Evolutionary conservation across 2,113 vertebrate genomes (phyloP), one percentile per base, ranked within the genome.

Genomic region (Nematolebias whitei): DNA sequence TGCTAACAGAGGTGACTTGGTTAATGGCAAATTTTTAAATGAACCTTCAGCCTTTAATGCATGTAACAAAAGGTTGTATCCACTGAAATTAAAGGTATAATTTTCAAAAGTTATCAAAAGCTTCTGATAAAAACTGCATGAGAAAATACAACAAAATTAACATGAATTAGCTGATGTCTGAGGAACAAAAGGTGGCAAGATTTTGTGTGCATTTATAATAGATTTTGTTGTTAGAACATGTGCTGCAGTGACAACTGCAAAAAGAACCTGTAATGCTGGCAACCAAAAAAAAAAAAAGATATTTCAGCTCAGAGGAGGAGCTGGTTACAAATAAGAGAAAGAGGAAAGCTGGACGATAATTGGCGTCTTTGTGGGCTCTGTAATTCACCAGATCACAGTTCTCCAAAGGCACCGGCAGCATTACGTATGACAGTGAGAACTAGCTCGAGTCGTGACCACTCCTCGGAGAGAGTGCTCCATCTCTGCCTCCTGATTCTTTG

Each of bases 321-420:
- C 40, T 16, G 57, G 58, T 19, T 23, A n/a, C 49, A 74, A 43
- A 67, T 63, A 55, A 62, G 57, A 29, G 26, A 40, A 23, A 40
- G 14, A 44, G 61, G 49, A 64, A 53, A 24, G 19, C 38, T 32
- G 2, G 24, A 29, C 51, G 54, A 24, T 48, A 67, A 64, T 64
- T 63, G 56, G 38, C 63, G 23, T 58, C 24, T 71, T 47, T 38
- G 43, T 67, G 40, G 39, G 29, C 9, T 16, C 60, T 26, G 18
- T 67, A 56, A 83, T 77, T 66, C 19, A 23, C 12, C 53, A 58
- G 52, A 51, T 63, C 64, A 45, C 15, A 1, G 29, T 12, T 22
- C 56, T 78, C 48, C 23, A 10, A 39, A 63, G 44, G 49, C 50
- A 54, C 20, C 15, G n/a, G 55, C 54, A 54, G 18, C 40, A 32